Conservation (phyloP, 2,113 vertebrate genomes). For the Indri indri region DNA sequence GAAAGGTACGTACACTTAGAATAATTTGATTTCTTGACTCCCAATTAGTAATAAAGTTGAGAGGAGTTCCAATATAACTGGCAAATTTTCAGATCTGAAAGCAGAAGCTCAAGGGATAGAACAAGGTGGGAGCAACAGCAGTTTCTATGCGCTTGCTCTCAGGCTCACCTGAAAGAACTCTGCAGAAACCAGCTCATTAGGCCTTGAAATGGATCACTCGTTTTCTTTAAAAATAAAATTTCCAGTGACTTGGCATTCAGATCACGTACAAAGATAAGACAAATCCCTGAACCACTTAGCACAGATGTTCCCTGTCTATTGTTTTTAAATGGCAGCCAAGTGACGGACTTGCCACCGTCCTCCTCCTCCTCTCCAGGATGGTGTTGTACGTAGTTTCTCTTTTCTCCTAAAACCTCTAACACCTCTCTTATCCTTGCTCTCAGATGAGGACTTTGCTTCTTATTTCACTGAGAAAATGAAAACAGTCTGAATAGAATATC, state of each 20-base stretch:
- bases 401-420: background rate
- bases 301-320: conserved; percentile 92
- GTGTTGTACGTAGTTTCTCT: conserved; percentile 83
- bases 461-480: background rate
- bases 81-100: background rate
- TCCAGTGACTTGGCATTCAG: background rate
- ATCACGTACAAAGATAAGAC: background rate
- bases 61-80: background rate
- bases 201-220: background rate
- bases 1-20: background rate
- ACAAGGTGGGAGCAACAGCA: background rate
- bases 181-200: background rate
- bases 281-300: conserved; percentile 77
- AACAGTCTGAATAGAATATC: background rate
- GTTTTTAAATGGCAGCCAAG: conserved; percentile 93
- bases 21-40: background rate
- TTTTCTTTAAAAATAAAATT: background rate
- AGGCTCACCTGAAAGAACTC: background rate
- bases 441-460: background rate
- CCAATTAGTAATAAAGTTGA: background rate
- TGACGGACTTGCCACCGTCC: conserved; percentile 90
- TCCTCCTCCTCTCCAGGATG: conserved; percentile 92
- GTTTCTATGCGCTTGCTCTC: background rate
- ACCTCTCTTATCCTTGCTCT: background rate
- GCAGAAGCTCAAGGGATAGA: background rate